Percentiles rank a stretch among this genome's conserved stretches.
phyloP scores from a whole-genome alignment of 2,113 vertebrate species.

The Aspidoscelis tigris region DNA sequence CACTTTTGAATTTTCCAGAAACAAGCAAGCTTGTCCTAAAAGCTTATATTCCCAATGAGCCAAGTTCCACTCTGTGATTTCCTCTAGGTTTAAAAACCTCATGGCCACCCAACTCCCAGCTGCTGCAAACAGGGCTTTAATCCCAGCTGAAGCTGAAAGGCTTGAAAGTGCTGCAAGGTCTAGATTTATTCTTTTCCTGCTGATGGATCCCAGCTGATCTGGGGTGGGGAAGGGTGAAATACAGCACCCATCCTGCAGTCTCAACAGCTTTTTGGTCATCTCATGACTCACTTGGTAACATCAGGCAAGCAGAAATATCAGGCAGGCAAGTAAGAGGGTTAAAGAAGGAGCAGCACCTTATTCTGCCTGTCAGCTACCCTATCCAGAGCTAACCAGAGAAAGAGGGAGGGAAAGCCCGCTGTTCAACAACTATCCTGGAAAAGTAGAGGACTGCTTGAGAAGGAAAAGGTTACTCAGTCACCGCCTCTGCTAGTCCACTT shows the following conservation, averaged over 20 bases:
- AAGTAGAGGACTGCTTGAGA: too few species aligned
- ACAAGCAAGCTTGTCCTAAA: not conserved
- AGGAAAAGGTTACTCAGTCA: too few species aligned
- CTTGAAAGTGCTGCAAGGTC: not conserved
- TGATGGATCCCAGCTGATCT: conserved; percentile 1
- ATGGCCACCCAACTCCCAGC: not conserved
- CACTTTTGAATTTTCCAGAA: not conserved
- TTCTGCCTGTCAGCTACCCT: too few species aligned
- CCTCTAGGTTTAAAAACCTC: not conserved
- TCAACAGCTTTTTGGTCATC: not conserved
- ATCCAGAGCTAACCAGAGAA: too few species aligned
- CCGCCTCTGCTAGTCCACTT: not conserved
- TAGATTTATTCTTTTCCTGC: not conserved
- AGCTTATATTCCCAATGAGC: not conserved
- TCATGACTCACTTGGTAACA: not conserved
- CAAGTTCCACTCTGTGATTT: not conserved
- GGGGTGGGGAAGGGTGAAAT: not conserved
- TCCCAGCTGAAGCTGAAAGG: not conserved
- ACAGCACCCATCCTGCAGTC: not conserved
- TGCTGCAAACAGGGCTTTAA: not conserved
- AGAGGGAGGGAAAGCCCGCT: too few species aligned
- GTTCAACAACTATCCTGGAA: too few species aligned
- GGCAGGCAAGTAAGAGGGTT: not conserved
- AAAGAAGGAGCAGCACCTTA: too few species aligned
- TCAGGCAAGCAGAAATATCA: not conserved